These are phyloP conservation scores for Epinephelus fuscoguttatus DNA, from an alignment of 2,113 vertebrate species.

Conservation along the genomic window DNA sequence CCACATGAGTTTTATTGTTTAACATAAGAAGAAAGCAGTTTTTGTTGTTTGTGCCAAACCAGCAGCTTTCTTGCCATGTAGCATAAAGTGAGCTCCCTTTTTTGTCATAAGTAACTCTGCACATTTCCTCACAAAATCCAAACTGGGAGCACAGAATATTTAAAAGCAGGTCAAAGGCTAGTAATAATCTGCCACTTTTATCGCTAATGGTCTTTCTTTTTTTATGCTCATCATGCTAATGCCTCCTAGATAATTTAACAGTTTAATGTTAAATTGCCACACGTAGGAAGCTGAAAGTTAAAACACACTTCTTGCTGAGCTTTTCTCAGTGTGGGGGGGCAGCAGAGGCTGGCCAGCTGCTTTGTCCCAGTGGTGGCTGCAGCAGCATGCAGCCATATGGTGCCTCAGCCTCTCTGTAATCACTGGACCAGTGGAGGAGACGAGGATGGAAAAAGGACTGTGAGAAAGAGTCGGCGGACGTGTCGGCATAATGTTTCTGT, in stretches of 20 bases:
- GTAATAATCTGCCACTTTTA: not conserved
- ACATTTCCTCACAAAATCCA: not conserved
- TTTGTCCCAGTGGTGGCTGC: slow-evolving; percentile 35
- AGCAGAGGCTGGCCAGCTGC: slow-evolving; percentile 37
- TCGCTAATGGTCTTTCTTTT: not conserved
- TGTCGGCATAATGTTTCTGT: slow-evolving; percentile 34
- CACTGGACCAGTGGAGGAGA: slow-evolving; percentile 25
- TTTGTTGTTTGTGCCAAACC: not conserved
- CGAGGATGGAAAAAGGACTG: slow-evolving; percentile 29
- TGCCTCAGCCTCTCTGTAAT: slow-evolving; percentile 36
- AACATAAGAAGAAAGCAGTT: slow-evolving; percentile 1
- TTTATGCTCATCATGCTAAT: not conserved
- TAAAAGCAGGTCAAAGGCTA: not conserved
- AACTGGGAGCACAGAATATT: not conserved
- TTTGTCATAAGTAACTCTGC: not conserved
- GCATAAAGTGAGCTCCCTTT: not conserved
- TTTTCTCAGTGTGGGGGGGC: not conserved
- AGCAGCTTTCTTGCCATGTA: not conserved
- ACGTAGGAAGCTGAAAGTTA: not conserved
- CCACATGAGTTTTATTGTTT: not conserved
- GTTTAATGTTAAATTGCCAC: not conserved
- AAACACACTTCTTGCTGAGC: slow-evolving; percentile 3
- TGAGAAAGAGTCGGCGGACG: slow-evolving; percentile 17
- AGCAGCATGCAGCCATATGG: slow-evolving; percentile 44
- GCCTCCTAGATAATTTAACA: not conserved